Base-by-base conservation (phyloP, 2,888 invertebrate genomes). In the Drosophila sordidapex region DNA sequence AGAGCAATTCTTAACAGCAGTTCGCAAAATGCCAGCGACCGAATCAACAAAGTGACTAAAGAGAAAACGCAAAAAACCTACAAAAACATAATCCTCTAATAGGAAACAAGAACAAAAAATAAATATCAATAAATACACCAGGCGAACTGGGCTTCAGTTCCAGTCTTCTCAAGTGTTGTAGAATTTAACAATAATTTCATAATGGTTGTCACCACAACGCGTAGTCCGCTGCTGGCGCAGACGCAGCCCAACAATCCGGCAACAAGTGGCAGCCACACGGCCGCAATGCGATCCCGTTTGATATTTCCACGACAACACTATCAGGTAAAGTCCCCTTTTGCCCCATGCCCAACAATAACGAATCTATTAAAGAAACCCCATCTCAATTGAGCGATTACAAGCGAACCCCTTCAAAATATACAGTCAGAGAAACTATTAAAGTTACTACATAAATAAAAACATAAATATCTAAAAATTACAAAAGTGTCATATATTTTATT, bases 141-240 rank as follows among this genome's bases (percentile, higher is more conserved):
- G 36, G 33, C 40, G 56, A 40, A 35, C 35, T 36, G 40, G 56
- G 18, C 25, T 13, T 10, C 46, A 62, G 66, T 63, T 4, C 46
- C 27, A 68, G 40, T 53, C 21, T 13, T 43, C 8, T 6, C 13
- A 21, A 60, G 61, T 64, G 61, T 49, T 67, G 68, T 27, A 43
- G 21, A 21, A 29, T 57, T 33, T 25, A 29, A 51, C 29, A 18
- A 54, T 46, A 51, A 46, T 6, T 7, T 27, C 6, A 53, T 13
- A 29, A 92, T 92, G 92, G 92, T 92, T 68, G 92, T 92, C 56
- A 93, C 93, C 58, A 90, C 92, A 36, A 91, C 92, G 53, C 90
- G 92, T 36, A 92, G 90, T 82, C 92, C 92, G 18, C 78, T 92
- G 77, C 79, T 91, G 70, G 82, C 84, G 51, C 89, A 90, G 56